Evolutionary conservation across 2,797 vertebrate genomes (phyloP).

Genomic region (Centropyge bicolor): DNA sequence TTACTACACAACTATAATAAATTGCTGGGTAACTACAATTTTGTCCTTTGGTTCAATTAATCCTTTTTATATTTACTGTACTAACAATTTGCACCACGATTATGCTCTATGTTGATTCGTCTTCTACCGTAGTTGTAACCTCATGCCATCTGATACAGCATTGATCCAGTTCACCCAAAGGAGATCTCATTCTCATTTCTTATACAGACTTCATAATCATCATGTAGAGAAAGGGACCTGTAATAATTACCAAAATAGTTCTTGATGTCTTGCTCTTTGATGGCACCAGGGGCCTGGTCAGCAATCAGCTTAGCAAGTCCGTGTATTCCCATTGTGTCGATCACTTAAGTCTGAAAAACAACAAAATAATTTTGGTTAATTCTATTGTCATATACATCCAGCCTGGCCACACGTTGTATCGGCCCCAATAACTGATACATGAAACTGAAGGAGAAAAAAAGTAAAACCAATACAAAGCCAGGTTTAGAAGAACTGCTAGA

Average conservation of each 20-base stretch:
- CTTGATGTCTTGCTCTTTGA: constrained; percentile 96
- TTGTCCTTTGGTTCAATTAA: background rate
- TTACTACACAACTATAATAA: background rate
- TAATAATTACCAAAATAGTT: constrained; percentile 89
- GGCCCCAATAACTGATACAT: background rate
- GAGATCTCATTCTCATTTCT: background rate
- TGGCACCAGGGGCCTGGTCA: constrained; percentile 91
- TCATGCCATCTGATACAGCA: background rate
- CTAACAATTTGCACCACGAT: background rate
- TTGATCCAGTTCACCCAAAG: background rate
- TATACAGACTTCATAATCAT: background rate
- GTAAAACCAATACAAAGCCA: background rate
- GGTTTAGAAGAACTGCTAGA: background rate
- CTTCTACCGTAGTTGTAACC: background rate
- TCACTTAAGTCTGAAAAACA: constrained; percentile 45
- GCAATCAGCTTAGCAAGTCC: constrained; percentile 96
- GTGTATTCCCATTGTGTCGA: constrained; percentile 92
- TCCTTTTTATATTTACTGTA: background rate
- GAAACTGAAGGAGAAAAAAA: background rate
- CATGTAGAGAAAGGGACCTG: background rate
- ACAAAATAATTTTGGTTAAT: background rate
- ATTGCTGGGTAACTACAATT: background rate
- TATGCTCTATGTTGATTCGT: background rate
- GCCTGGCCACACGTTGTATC: rapidly evolving
- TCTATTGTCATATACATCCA: background rate